phyloP scores from a whole-genome alignment of 2,888 invertebrate genomes.

The Plebejus anna region DNA sequence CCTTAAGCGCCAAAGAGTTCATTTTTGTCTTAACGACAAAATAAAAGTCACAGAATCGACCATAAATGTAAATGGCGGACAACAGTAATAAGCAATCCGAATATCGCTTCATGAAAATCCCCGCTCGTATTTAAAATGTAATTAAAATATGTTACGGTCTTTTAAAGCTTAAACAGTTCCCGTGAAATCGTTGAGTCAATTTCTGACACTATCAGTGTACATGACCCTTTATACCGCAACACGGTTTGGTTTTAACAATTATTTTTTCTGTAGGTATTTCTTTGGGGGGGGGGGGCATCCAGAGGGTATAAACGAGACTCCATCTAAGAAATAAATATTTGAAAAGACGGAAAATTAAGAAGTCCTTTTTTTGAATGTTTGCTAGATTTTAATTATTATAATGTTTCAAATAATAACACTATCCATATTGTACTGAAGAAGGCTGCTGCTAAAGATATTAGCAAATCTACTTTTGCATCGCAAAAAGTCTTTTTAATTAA shows the following conservation, averaged over 20 bases:
- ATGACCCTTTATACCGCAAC: neutral
- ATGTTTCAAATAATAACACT: too few relatives aligned
- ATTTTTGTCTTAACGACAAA: too few relatives aligned
- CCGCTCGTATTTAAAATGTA: neutral
- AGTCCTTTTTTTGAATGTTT: too few relatives aligned
- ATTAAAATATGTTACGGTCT: neutral
- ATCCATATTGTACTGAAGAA: too few relatives aligned
- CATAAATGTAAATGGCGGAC: neutral
- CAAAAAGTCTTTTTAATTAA: neutral
- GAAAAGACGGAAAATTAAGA: too few relatives aligned
- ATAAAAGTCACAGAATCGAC: neutral
- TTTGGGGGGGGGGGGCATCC: too few relatives aligned
- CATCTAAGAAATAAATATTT: too few relatives aligned
- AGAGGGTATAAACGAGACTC: too few relatives aligned
- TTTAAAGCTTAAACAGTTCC: conserved; percentile 10
- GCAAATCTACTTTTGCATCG: neutral
- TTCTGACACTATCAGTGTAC: neutral
- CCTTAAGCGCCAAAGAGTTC: too few relatives aligned
- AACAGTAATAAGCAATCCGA: neutral
- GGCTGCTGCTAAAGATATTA: neutral
- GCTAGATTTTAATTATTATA: too few relatives aligned
- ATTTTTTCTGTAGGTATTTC: too few relatives aligned
- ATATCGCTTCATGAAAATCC: conserved; percentile 1
- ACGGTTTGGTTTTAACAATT: neutral
- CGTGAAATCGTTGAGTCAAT: neutral